These are phyloP conservation scores for Hybos culiciformis DNA, from an alignment of 2,888 invertebrate species.

Conservation along the genomic window DNA sequence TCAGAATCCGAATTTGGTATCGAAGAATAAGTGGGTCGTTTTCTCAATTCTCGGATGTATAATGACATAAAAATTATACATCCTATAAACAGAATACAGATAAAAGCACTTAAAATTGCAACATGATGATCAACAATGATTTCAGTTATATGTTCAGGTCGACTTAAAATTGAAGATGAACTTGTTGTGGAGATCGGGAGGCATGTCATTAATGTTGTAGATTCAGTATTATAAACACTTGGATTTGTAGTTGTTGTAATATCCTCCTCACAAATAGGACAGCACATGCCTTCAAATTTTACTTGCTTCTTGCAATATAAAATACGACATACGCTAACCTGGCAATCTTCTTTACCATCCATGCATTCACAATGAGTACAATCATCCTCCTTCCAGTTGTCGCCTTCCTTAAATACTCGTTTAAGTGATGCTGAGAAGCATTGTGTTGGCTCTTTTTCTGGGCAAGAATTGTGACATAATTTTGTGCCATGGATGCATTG, in stretches of 20 bases:
- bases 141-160: too few relatives aligned
- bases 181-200: too few relatives aligned
- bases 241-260: neutral
- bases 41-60: too few relatives aligned
- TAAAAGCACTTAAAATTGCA: too few relatives aligned
- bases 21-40: too few relatives aligned
- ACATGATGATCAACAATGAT: too few relatives aligned
- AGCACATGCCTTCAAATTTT: slow-evolving; percentile 9
- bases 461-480: slow-evolving; percentile 7
- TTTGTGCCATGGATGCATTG: slow-evolving; percentile 6
- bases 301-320: slow-evolving; percentile 9
- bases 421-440: neutral
- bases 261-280: slow-evolving; percentile 11
- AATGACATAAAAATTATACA: too few relatives aligned
- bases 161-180: too few relatives aligned
- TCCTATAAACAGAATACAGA: too few relatives aligned
- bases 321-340: slow-evolving; percentile 4
- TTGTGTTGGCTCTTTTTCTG: neutral
- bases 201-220: too few relatives aligned
- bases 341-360: slow-evolving; percentile 2
- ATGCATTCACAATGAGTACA: slow-evolving; percentile 3
- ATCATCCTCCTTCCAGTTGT: slow-evolving; percentile 3
- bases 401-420: neutral
- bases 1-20: too few relatives aligned
- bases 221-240: too few relatives aligned